Conservation (phyloP, 2,797 vertebrate genomes). For the Anisognathus igniventris region DNA sequence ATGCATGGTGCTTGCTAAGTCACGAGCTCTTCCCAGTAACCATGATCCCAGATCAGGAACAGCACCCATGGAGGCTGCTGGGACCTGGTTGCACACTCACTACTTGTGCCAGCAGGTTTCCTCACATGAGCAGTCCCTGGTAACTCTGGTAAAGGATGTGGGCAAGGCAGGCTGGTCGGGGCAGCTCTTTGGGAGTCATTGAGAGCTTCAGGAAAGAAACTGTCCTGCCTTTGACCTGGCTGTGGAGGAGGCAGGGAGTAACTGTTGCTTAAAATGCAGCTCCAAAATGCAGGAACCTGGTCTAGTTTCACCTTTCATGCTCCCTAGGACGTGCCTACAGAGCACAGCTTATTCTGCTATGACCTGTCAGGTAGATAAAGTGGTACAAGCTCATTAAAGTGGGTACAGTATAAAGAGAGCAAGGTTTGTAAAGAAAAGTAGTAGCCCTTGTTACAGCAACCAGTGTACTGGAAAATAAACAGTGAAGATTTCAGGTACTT, state of each 20-base stretch:
- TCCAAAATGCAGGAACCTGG: neutral
- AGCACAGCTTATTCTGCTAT: neutral
- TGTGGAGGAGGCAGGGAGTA: neutral
- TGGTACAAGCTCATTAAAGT: neutral
- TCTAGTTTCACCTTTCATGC: neutral
- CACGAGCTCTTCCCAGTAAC: neutral
- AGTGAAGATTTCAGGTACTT: neutral
- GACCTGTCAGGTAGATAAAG: neutral
- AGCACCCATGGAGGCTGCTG: neutral
- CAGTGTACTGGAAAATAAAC: neutral
- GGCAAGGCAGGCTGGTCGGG: neutral
- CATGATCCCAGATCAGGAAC: neutral
- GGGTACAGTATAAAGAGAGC: neutral
- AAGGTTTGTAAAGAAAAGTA: neutral
- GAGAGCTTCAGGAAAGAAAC: neutral
- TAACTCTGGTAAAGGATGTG: neutral
- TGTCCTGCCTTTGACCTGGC: neutral
- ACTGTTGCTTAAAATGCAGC: neutral
- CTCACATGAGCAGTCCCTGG: neutral
- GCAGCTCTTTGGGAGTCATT: neutral
- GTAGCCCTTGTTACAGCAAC: neutral
- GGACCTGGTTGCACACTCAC: neutral
- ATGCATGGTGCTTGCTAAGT: rapidly evolving
- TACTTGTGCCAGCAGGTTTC: neutral
- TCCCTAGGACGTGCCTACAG: neutral